phyloP scores from a whole-genome alignment of 2,797 vertebrate species.

The Gobionotothen gibberifrons region DNA sequence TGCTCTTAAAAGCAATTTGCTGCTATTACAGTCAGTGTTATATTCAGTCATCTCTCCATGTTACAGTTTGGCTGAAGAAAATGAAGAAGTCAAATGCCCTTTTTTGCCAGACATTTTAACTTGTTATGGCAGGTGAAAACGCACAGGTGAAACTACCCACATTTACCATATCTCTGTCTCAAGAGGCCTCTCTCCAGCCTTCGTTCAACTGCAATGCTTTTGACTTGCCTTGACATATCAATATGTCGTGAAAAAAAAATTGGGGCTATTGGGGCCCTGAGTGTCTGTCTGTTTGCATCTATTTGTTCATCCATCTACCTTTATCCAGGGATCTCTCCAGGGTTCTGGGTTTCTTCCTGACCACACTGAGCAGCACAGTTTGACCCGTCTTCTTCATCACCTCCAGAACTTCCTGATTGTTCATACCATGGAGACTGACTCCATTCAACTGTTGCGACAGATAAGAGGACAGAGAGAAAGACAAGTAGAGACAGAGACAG shows the following conservation, averaged over 20 bases:
- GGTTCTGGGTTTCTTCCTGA: constrained; percentile 82
- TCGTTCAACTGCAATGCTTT: neutral
- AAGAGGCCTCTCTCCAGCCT: neutral
- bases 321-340: constrained; percentile 80
- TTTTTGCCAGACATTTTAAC: neutral
- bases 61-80: neutral
- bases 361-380: constrained; percentile 88
- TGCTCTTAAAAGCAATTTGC: neutral
- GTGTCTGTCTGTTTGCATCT: neutral
- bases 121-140: neutral
- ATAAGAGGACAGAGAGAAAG: neutral
- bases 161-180: neutral
- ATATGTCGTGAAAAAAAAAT: neutral
- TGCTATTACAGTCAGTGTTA: neutral
- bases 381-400: constrained; percentile 88
- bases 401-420: constrained; percentile 92
- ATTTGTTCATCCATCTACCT: constrained; percentile 75
- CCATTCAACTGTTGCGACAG: constrained; percentile 86
- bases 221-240: neutral
- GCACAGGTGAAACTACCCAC: neutral
- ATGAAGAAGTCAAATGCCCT: neutral
- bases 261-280: neutral
- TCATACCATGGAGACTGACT: constrained; percentile 90
- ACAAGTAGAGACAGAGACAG: neutral
- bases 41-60: neutral